These are phyloP conservation scores for Dione juno DNA, from an alignment of 2,888 invertebrate species.

Conservation along the genomic window DNA sequence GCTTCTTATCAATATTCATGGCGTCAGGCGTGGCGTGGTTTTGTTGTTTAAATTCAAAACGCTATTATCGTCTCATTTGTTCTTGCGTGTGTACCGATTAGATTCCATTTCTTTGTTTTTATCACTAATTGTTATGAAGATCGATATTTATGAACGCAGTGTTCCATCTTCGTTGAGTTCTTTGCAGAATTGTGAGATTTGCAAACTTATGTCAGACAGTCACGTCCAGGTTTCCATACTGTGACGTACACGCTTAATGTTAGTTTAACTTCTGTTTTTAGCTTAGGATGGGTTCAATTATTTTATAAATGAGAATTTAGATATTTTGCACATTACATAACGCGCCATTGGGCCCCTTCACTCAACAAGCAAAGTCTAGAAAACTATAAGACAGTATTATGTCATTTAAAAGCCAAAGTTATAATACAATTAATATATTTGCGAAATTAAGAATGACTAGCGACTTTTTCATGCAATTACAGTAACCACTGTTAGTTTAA, in stretches of 20 bases:
- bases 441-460: slow-evolving; percentile 9
- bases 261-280: neutral
- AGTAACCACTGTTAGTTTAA: slow-evolving; percentile 11
- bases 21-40: slow-evolving; percentile 7
- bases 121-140: slow-evolving; percentile 21
- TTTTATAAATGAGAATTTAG: too few relatives aligned
- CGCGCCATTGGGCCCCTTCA: too few relatives aligned
- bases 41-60: slow-evolving; percentile 31
- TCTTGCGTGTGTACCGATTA: slow-evolving; percentile 17
- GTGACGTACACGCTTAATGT: neutral
- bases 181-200: neutral
- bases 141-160: slow-evolving; percentile 25
- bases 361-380: too few relatives aligned
- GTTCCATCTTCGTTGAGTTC: neutral
- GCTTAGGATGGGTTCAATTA: neutral
- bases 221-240: neutral
- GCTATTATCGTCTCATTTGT: slow-evolving; percentile 23
- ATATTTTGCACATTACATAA: too few relatives aligned
- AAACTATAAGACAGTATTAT: too few relatives aligned
- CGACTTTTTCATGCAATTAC: neutral
- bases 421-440: neutral
- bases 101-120: slow-evolving; percentile 20
- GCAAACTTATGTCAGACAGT: neutral
- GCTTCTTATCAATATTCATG: slow-evolving; percentile 30
- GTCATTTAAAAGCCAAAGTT: neutral